phyloP scores from a whole-genome alignment of 1,140 invertebrate species.

The Trinorchestia longiramus region DNA sequence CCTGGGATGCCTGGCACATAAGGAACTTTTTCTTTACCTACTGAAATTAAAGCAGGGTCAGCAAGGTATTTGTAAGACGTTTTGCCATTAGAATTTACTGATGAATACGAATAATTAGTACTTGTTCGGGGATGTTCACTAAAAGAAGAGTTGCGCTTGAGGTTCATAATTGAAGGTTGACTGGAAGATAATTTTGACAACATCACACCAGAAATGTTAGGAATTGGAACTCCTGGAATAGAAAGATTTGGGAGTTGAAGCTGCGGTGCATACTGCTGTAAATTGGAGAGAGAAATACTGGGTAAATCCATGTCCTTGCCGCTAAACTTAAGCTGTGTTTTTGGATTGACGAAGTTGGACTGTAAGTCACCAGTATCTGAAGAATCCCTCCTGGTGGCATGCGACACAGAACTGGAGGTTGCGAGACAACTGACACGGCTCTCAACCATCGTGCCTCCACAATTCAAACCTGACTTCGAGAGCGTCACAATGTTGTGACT shows the following conservation, averaged over 20 bases:
- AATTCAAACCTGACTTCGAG: conserved; percentile 80
- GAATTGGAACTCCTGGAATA: conserved; percentile 68
- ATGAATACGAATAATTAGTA: neutral
- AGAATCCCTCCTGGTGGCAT: neutral
- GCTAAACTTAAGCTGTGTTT: conserved; percentile 42
- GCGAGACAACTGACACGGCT: conserved; percentile 22
- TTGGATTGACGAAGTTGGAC: neutral
- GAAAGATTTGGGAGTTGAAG: conserved; percentile 74
- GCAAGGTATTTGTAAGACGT: neutral
- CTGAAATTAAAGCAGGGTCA: conserved; percentile 60
- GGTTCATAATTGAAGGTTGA: conserved; percentile 18
- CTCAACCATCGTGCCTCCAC: conserved; percentile 79
- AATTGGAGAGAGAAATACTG: conserved; percentile 73
- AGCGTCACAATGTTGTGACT: conserved; percentile 73
- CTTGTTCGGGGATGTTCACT: neutral
- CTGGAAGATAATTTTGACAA: conserved; percentile 45
- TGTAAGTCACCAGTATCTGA: neutral
- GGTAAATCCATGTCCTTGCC: conserved; percentile 55
- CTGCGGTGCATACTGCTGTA: conserved; percentile 75
- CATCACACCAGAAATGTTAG: conserved; percentile 63
- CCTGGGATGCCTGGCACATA: conserved; percentile 89
- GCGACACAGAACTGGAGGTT: neutral
- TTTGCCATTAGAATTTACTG: conserved; percentile 4
- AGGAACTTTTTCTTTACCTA: conserved; percentile 81
- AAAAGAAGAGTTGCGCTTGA: neutral